Base-by-base conservation (phyloP, 2,797 vertebrate genomes). In the Pangasius krempfi region DNA sequence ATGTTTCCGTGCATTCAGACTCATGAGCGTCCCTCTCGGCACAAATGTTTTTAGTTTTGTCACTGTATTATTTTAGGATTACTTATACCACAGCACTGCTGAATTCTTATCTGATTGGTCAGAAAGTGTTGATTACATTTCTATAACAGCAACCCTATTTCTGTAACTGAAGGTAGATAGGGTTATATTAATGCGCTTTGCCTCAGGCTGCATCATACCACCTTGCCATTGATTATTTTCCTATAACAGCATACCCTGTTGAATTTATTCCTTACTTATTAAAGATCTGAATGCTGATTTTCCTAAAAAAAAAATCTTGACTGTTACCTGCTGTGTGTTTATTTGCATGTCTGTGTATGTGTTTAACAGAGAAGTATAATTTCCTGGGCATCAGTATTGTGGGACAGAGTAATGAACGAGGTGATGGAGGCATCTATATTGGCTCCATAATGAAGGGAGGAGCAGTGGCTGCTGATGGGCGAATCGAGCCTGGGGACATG, bases 321-420 rank as follows among this genome's bases (percentile, higher is more conserved):
- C 37, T 30, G 40, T n/a, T 64, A 20, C 58, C 27, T 44, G 56
- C 33, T 37, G 18, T 68, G 18, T 62, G 14, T 25, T 27, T 86
- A 25, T 60, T 70, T 68, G 10, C 25, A 54, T 37, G 18, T 84
- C 27, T 89, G 58, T 82, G 33, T 62, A 33, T 76, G 56, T 81
- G 52, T 33, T 52, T 72, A 68, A 54, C 92, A 97, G 97, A 95
- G 89, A 97, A 95, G 92, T 98, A 98, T 94, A 98, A 98, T 92
- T 98, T 98, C 93, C 90, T 98, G 94, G 83, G 83, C 64, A 85
- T 85, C 83, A 85, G 83, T 56, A 85, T 85, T 70, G 83, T 85
- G 97, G 98, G 98, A 27, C 98, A 98, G 91, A 98, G 98, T 93
- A 98, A 98, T 0, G 98, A 98, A 91, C 94, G 97, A 22, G 98